These are phyloP conservation scores for Ichneumoninae sp. DNA, from an alignment of 2,888 invertebrate genomes.

Conservation along the genomic window DNA sequence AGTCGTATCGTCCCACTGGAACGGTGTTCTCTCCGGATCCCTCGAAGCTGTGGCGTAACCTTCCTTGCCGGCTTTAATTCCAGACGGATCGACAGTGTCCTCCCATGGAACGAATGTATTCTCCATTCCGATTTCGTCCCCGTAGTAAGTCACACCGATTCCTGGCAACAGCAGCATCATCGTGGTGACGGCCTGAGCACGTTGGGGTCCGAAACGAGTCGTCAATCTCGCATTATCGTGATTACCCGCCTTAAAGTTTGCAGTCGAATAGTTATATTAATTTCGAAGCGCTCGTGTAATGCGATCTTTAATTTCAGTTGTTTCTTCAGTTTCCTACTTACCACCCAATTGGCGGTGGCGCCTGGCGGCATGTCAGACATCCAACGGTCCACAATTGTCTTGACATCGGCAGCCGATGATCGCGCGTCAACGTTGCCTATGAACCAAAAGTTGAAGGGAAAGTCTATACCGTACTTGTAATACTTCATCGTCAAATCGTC, in stretches of 20 bases:
- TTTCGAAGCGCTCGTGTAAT: neutral
- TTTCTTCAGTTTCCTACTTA: slow-evolving; percentile 79
- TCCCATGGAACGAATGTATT: slow-evolving; percentile 87
- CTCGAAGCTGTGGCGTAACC: slow-evolving; percentile 87
- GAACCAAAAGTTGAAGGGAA: slow-evolving; percentile 89
- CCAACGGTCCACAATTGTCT: slow-evolving; percentile 86
- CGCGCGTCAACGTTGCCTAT: slow-evolving; percentile 85
- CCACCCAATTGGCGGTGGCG: slow-evolving; percentile 88
- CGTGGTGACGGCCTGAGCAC: slow-evolving; percentile 89
- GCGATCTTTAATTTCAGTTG: neutral
- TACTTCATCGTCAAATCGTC: slow-evolving; percentile 87
- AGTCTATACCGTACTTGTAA: slow-evolving; percentile 87
- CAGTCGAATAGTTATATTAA: neutral
- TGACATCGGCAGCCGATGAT: slow-evolving; percentile 85
- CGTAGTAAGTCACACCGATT: slow-evolving; percentile 91
- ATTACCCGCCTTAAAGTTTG: slow-evolving; percentile 87
- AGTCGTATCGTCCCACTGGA: slow-evolving; percentile 90
- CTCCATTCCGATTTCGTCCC: slow-evolving; percentile 91
- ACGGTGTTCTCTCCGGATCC: slow-evolving; percentile 92
- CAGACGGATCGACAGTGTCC: slow-evolving; percentile 87
- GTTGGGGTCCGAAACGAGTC: slow-evolving; percentile 87
- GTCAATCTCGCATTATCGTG: slow-evolving; percentile 89
- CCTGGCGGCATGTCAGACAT: slow-evolving; percentile 87
- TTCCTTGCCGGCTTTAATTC: slow-evolving; percentile 86
- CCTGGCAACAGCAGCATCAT: slow-evolving; percentile 91